Evolutionary conservation across 2,797 vertebrate genomes (phyloP), one percentile per base, ranked within the genome.

Genomic region (Scyliorhinus canicula): DNA sequence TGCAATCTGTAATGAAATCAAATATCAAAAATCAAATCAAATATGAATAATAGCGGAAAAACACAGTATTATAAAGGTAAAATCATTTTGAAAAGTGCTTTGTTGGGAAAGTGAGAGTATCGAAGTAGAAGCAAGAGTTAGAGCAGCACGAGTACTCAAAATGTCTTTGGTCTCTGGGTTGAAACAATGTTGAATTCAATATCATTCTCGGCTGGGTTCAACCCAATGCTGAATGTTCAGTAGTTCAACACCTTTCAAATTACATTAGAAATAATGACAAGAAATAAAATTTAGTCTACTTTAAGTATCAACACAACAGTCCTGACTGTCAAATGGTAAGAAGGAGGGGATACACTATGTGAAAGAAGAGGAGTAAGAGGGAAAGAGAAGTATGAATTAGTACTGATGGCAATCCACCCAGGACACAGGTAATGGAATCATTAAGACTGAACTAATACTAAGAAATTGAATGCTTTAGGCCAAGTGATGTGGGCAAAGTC

Each of bases 1-100:
- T 95, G 98, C 98, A 91, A 99, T 98, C 99, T 99, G 96, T 28
- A 96, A 94, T 85, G 95, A 82, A 96, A 12, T 47, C 31, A 88
- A 60, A 82, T 16, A 24, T n/a, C 24, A 0, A n/a, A n/a, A n/a
- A n/a, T n/a, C n/a, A n/a, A n/a, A n/a, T n/a, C n/a, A n/a, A 71
- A 40, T 16, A 77, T 24, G 7, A n/a, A 63, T 40, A 63, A 63
- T 24, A 35, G 16, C 19, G 50, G 35, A 60, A 90, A 88, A 2
- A 60, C 3, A 47, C 40, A 21, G 6, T 44, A 24, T 21, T 82
- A 47, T 44, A 24, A 82, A 82, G 77, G 19, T 1, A 82, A 44
- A 44, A 82, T 79, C 14, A 44, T 26, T 5, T 82, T 82, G 44
- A 82, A 82, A 44, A 4, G n/a, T 65, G 8, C 11, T 91, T 44